These are phyloP conservation scores for Sarcophaga subvicina DNA, from an alignment of 2,888 invertebrate genomes.

Conservation along the genomic window DNA sequence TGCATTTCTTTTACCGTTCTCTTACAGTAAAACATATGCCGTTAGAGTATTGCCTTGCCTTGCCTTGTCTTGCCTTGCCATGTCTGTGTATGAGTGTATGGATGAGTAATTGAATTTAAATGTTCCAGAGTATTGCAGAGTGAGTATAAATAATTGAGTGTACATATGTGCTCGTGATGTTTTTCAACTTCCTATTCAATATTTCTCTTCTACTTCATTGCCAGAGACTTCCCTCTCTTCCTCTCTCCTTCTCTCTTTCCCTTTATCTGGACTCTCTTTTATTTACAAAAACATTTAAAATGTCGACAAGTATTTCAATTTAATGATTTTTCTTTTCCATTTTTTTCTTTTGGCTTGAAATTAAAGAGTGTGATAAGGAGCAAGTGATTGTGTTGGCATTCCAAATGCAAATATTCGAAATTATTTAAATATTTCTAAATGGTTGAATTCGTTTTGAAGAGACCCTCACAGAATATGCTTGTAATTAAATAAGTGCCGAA, in stretches of 20 bases:
- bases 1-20: neutral
- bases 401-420: slow-evolving; percentile 40
- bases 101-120: slow-evolving; percentile 14
- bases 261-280: too few relatives aligned
- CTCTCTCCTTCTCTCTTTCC: too few relatives aligned
- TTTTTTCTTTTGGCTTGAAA: too few relatives aligned
- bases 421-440: slow-evolving; percentile 63
- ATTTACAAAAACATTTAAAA: neutral
- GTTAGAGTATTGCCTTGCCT: neutral
- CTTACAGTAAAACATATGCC: too few relatives aligned
- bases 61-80: too few relatives aligned
- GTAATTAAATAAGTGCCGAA: too few relatives aligned
- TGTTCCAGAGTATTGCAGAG: neutral
- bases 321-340: neutral
- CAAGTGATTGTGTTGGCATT: neutral
- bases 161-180: slow-evolving; percentile 28
- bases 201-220: neutral
- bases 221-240: neutral
- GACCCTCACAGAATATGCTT: too few relatives aligned
- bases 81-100: neutral
- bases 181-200: slow-evolving; percentile 30
- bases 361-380: neutral
- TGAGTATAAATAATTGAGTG: slow-evolving; percentile 51
- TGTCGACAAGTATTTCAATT: slow-evolving; percentile 32
- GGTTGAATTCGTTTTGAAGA: slow-evolving; percentile 2